phyloP scores from a whole-genome alignment of 2,113 vertebrate species.

The Bubo bubo region DNA sequence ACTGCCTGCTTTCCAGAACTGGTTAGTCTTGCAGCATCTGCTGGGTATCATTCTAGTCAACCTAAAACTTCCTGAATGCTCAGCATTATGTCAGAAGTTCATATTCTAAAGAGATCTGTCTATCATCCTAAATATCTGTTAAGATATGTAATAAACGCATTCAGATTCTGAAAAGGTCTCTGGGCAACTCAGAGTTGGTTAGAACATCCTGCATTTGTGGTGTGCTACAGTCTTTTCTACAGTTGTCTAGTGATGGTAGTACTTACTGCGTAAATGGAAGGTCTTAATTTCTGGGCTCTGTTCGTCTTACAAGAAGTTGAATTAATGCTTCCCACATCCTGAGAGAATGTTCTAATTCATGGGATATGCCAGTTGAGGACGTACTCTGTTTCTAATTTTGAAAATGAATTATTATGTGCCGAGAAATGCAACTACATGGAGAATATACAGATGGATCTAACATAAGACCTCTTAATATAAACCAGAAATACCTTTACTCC shows the following conservation, averaged over 20 bases:
- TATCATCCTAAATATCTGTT: neutral
- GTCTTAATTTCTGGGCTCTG: neutral
- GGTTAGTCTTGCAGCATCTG: neutral
- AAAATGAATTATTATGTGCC: neutral
- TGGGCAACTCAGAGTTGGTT: neutral
- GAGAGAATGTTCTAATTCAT: neutral
- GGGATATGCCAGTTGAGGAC: neutral
- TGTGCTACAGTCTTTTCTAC: neutral
- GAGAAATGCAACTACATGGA: neutral
- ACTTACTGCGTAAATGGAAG: neutral
- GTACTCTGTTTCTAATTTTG: neutral
- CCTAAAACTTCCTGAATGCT: neutral
- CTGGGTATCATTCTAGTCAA: neutral
- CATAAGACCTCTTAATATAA: neutral
- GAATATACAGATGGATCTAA: neutral
- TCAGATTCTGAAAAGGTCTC: neutral
- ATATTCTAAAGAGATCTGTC: neutral
- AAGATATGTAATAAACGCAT: neutral
- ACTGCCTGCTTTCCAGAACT: neutral
- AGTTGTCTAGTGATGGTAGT: neutral
- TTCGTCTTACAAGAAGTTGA: neutral
- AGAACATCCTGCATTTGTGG: neutral
- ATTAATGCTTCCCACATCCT: neutral
- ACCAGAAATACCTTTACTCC: neutral
- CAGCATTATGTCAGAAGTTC: neutral